Base-by-base conservation (phyloP, 2,113 vertebrate genomes). In the Crocuta crocuta region DNA sequence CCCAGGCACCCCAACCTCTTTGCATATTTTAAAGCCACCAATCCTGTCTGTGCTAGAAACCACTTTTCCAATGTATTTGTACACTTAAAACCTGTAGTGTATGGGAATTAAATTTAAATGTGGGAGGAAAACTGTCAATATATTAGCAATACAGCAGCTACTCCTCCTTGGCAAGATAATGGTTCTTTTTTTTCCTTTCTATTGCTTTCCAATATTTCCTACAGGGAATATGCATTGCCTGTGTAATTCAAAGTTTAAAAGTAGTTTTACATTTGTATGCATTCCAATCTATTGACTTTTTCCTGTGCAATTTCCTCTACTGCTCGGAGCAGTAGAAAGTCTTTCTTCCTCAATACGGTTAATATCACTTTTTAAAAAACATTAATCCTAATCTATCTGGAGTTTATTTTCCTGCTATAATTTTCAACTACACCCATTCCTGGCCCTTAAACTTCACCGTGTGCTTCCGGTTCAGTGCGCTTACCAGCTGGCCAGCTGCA, bases 261-360 rank as follows among this genome's bases (percentile, higher is more conserved):
- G 50, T 48, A 53, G 58, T 85, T 89, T 89, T 82, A 65, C 80
- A 48, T 80, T 89, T 53, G 88, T 31, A 81, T 55, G 65, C 63
- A 53, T 76, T 89, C 70, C 81, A 63, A 80, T 15, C 55, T 91
- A 63, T 10, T 45, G 76, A 88, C 28, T 11, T 28, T 91, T 90
- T 81, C 71, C 45, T 96, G 73, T 86, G n/a, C 21, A 35, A 87
- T 66, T 82, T 89, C 84, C 91, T 71, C 85, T 90, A 94, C 31
- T 68, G 31, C 50, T 87, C 31, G 19, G 9, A 83, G 66, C 21
- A 31, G 58, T 2, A 58, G 35, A 39, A 88, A 76, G 65, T 71
- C 84, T 78, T 39, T 84, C 76, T 65, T 81, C 88, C 43, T 91
- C 53, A 26, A 26, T 33, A 63, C 21, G 45, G 17, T 35, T 35